Base-by-base conservation (phyloP, 2,113 vertebrate species). In the Xyrauchen texanus region DNA sequence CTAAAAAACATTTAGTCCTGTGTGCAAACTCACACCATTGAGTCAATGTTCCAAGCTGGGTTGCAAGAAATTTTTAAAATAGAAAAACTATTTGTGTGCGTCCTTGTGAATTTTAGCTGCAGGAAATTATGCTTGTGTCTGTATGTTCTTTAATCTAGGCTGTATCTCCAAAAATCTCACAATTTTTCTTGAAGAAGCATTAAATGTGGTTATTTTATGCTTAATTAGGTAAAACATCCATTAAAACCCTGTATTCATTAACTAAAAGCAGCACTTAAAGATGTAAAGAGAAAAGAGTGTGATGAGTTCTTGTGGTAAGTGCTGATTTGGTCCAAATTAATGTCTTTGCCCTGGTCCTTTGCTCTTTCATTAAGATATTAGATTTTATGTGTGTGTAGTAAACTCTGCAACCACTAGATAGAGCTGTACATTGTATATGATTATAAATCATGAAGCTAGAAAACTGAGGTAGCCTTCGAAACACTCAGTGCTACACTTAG, bases 281-380 rank as follows among this genome's bases (percentile, higher is more conserved):
- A 87, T 85, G 77, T 89, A 87, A 86, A 89, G 82, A 51, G 68
- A 34, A 34, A 34, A 1, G 21, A 60, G 66, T 68, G 85, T 55
- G 83, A 80, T 84, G 86, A 83, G 79, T 67, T 67, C 62, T 71
- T 82, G 12, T 69, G 55, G 66, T 79, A 83, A 81, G 52, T 67
- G 76, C 68, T 85, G 80, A 85, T 81, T 84, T 51, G 52, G 55
- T 71, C 13, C 60, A 64, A 55, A 80, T 72, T 21, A 81, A 78
- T 82, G 76, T 86, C 87, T 86, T 83, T 82, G 82, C 81, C 76
- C 73, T 55, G 70, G 83, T 82, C 60, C 45, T 78, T 83, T 88
- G 86, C 81, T 58, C 45, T 67, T 57, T 83, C 83, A 85, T 88
- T 90, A 86, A 84, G 78, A 74, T 86, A 87, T 87, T 90, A 81